Conservation (phyloP, 1,140 invertebrate species). For the Pemphigus obesinymphae region DNA sequence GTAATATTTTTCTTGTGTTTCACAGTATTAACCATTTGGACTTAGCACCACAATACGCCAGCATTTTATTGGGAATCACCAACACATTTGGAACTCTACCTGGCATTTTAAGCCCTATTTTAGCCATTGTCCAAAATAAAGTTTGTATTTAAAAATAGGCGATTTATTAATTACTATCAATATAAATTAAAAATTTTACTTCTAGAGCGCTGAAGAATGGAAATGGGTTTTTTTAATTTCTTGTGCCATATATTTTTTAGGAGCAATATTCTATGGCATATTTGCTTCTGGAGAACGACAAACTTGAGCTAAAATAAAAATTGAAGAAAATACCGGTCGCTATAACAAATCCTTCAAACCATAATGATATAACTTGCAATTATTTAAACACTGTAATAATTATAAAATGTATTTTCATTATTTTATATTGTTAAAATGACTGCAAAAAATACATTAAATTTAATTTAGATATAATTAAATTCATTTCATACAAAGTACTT, state of each 20-base stretch:
- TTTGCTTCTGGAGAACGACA: constrained; percentile 56
- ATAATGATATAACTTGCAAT: too few relatives aligned
- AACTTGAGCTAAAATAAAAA: constrained; percentile 50
- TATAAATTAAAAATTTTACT: not conserved
- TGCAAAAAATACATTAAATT: too few relatives aligned
- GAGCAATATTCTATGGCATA: constrained; percentile 54
- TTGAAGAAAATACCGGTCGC: not conserved
- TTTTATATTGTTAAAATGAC: too few relatives aligned
- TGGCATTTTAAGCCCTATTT: constrained; percentile 75
- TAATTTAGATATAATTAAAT: too few relatives aligned
- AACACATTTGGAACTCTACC: constrained; percentile 84
- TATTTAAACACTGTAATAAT: too few relatives aligned
- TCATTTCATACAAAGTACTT: too few relatives aligned
- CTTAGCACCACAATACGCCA: constrained; percentile 76
- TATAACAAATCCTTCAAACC: not conserved
- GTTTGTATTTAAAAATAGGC: constrained; percentile 52
- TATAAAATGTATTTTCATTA: too few relatives aligned
- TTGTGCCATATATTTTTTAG: constrained; percentile 54
- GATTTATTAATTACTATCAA: too few relatives aligned
- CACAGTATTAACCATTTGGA: constrained; percentile 79
- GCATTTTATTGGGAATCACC: constrained; percentile 79
- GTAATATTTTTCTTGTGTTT: constrained; percentile 51
- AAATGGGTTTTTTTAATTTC: constrained; percentile 56
- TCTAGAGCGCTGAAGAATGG: constrained; percentile 52
- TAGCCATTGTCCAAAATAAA: constrained; percentile 71